phyloP scores from a whole-genome alignment of 2,113 vertebrate species.

The Uria aalge region DNA sequence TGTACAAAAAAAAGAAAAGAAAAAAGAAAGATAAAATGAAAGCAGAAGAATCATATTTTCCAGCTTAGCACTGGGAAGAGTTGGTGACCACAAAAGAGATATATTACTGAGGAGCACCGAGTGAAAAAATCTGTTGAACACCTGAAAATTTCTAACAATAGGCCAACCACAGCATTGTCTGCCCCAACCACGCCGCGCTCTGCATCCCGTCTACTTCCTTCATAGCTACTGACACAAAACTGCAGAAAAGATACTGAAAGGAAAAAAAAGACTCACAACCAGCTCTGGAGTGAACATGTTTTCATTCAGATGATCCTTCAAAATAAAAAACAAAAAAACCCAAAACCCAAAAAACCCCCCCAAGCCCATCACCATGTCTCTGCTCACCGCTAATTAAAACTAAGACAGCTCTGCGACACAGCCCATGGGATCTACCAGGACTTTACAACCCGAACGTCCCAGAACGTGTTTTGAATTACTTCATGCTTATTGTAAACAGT shows the following conservation, averaged over 20 bases:
- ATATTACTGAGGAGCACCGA: neutral
- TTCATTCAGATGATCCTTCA: neutral
- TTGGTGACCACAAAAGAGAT: neutral
- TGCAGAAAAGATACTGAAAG: neutral
- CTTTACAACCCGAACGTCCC: neutral
- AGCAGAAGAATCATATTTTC: neutral
- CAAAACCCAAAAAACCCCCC: neutral
- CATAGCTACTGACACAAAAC: neutral
- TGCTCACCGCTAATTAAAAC: neutral
- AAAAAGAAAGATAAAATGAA: neutral
- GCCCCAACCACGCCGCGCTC: accelerated
- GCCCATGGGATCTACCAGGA: neutral
- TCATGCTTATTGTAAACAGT: neutral
- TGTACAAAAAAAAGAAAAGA: too few relatives aligned
- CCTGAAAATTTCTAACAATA: neutral
- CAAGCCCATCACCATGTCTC: neutral
- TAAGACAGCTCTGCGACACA: neutral
- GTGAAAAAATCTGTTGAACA: neutral
- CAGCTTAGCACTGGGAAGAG: neutral
- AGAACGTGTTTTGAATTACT: neutral
- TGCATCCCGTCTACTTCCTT: neutral
- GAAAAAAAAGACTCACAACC: neutral
- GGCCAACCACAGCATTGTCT: neutral
- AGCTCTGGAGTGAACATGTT: neutral
- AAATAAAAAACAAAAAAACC: neutral